Evolutionary conservation across 2,113 vertebrate genomes (phyloP), one percentile per base, ranked within the genome.

Genomic region (Elephas maximus): DNA sequence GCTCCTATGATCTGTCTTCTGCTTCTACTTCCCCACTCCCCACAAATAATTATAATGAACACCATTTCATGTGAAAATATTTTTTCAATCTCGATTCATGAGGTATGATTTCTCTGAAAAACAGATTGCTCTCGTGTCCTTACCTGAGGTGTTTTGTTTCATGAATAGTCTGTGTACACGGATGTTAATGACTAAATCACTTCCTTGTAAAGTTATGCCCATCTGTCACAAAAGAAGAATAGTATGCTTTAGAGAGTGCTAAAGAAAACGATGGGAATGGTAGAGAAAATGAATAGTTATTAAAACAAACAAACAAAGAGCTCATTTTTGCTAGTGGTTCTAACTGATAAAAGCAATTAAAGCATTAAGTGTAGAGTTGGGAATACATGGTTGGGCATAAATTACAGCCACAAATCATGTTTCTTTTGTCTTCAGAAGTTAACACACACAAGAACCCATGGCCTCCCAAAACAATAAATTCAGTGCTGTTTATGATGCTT

Each of bases 331-430:
- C 84, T 53, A 26, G 63, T 37, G 53, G 86, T n/a, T 71, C 60
- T 76, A 90, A 73, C n/a, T 57, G 76, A 96, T 94, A 94, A 86
- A 86, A 89, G 82, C 60, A 91, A 95, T 84, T 94, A 89, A 89
- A 87, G 77, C 87, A 87, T 91, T 94, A 91, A 90, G 21, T 33
- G 60, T n/a, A 90, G 74, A 90, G 4, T 7, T 37, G n/a, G 51
- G 71, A 90, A 41, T 51, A 63, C 21, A 69, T 45, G 44, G 44
- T 14, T 12, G 18, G 45, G 30, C 18, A 90, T 82, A 94, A 76
- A 82, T 76, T 53, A 78, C 11, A 88, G 73, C 23, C 71, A 84
- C 9, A 79, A 37, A 26, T 62, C 88, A 80, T 24, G 45, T 41
- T 71, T 84, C 24, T 44, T 88, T 93, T 85, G 28, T 94, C 11